phyloP scores from a whole-genome alignment of 2,113 vertebrate species.

The Sinosuthora webbiana region DNA sequence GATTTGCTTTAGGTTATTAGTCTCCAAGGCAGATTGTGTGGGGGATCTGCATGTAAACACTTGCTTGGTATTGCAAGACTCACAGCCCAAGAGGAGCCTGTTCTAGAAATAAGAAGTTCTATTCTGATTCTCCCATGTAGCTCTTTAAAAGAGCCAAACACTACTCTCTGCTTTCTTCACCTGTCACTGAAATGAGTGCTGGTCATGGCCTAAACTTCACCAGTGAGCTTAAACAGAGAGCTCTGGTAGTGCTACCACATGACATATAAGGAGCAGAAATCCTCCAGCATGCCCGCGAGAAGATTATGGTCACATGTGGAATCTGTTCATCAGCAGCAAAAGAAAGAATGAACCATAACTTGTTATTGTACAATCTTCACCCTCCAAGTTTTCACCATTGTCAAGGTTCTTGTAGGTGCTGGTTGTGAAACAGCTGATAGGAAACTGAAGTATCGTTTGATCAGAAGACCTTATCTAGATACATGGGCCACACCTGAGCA shows the following conservation, averaged over 20 bases:
- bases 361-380: background rate
- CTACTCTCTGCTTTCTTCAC: background rate
- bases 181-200: background rate
- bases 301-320: background rate
- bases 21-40: background rate
- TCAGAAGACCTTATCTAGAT: background rate
- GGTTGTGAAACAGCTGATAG: background rate
- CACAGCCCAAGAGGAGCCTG: background rate
- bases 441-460: background rate
- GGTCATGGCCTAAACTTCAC: background rate
- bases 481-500: background rate
- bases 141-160: background rate
- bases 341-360: background rate
- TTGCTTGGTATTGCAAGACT: background rate
- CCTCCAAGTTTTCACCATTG: background rate
- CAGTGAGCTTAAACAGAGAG: background rate
- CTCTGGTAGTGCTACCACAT: rapidly evolving
- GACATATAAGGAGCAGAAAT: background rate
- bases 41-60: background rate
- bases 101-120: background rate
- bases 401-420: background rate
- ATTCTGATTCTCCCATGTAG: background rate
- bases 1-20: background rate
- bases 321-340: background rate
- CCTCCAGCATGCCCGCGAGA: background rate